Base-by-base conservation (phyloP, 2,888 invertebrate genomes). In the Cryptus viduatorius region DNA sequence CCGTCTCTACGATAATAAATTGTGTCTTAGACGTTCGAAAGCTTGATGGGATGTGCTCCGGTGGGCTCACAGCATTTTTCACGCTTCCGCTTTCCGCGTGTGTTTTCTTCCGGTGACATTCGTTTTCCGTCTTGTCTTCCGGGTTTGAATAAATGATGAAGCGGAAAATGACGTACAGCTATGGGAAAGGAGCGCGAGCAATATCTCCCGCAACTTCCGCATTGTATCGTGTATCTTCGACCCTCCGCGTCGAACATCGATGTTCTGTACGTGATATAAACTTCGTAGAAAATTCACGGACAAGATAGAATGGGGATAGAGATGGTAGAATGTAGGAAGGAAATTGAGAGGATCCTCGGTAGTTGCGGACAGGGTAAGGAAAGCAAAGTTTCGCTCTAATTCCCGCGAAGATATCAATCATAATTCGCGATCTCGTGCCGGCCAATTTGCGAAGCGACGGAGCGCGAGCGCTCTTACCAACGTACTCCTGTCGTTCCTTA, bases 401-500 rank as follows among this genome's bases (percentile, higher is more conserved):
- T 86, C 85, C 85, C 69, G 67, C 75, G 64, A 81, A 78, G 72
- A 85, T 85, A 88, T 88, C 87, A 88, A 88, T 88, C 87, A 87
- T 88, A 85, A 87, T 87, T 83, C 85, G 44, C 59, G 79, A 86
- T 77, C 80, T 72, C 76, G 75, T 86, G 67, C 77, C 56, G 64
- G 76, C 85, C 87, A 88, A 88, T 89, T 89, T 87, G 83, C 88
- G 84, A 81, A 86, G 83, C 81, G 77, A 76, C 81, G 72, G 71
- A 81, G 82, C 85, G 85, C 86, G 37, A 65, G 75, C 79, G 78
- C 67, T 65, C 61, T 68, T 67, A 50, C 78, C 24, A 56, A 56
- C 56, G 56, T 50, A 67, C 79, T 82, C 72, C 79, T 71, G 71
- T 76, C 80, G 76, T 84, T 80, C 77, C 83, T 84, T 80, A 80